Conservation (phyloP, 2,113 vertebrate species). For the Sapayoa aenigma region DNA sequence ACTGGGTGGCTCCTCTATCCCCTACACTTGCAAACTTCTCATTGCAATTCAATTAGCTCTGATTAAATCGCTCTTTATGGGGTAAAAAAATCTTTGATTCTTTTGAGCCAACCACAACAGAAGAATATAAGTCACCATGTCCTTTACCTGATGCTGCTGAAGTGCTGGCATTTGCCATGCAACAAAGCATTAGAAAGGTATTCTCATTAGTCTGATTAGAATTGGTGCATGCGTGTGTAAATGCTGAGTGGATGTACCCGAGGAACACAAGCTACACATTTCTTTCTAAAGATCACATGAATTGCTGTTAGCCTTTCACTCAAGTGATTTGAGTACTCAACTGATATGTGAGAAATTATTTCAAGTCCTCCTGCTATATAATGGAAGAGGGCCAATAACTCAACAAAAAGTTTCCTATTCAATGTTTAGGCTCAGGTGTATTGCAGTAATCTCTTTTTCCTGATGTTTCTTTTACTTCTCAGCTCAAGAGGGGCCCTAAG, state of each 20-base stretch:
- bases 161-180: not conserved
- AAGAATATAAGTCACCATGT: not conserved
- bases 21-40: not conserved
- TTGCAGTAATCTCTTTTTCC: not conserved
- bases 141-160: not conserved
- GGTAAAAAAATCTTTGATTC: not conserved
- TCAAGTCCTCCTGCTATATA: not conserved
- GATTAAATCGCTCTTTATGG: not conserved
- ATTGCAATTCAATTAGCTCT: not conserved
- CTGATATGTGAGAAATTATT: not conserved
- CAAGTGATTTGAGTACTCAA: not conserved
- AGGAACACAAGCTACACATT: not conserved
- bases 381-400: not conserved
- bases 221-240: not conserved
- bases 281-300: not conserved
- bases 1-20: not conserved
- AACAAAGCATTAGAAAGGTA: not conserved
- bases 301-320: not conserved
- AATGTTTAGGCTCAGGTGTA: not conserved
- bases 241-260: not conserved
- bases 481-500: not conserved
- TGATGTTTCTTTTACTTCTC: not conserved
- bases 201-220: not conserved
- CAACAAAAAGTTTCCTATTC: not conserved
- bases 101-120: not conserved